Base-by-base conservation (phyloP, 2,113 vertebrate species). In the Talpa occidentalis region DNA sequence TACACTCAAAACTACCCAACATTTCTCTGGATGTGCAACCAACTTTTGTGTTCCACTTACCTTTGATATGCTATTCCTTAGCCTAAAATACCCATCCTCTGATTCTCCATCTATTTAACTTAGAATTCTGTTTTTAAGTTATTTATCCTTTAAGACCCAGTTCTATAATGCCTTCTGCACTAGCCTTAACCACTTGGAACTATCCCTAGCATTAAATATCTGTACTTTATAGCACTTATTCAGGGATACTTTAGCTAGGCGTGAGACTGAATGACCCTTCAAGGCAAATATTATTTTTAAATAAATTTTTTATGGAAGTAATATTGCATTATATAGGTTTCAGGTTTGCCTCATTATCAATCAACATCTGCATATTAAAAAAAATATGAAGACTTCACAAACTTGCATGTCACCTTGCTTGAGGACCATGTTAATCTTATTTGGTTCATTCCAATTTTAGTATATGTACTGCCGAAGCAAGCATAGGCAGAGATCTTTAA, bases 211-310 rank as follows among this genome's bases (percentile, higher is more conserved):
- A 24, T 69, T 70, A 5, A 12, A 9, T 49, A 44, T 19, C 19
- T 79, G 3, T 78, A 62, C 92, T 83, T 88, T 91, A n/a, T n/a
- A 90, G 54, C 21, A 56, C 52, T n/a, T 82, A n/a, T 52, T 26
- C 42, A 84, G 35, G 21, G 12, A 77, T 74, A 60, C 12, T 42
- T 2, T 49, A 54, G 17, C 6, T 16, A 54, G 15, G 52, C 17
- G 16, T 54, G 52, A 54, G 15, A 54, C 52, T 16, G 49, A 52
- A 11, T 52, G 49, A 52, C 15, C 49, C 15, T 54, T 54, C 3
- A 54, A 16, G 52, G 52, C 52, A 81, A 78, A 67, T 42, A 81
- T 70, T 26, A 44, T 82, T 28, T 72, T 37, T 49, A 78, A 54
- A 19, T 54, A 54, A 17, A 4, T 54, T 54, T 54, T 54, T 54